A percentile compares a stretch with the other conserved stretches of the same genome.
Conservation (phyloP, 2,797 vertebrate species). For the Oryzias dopingdopingensis region DNA sequence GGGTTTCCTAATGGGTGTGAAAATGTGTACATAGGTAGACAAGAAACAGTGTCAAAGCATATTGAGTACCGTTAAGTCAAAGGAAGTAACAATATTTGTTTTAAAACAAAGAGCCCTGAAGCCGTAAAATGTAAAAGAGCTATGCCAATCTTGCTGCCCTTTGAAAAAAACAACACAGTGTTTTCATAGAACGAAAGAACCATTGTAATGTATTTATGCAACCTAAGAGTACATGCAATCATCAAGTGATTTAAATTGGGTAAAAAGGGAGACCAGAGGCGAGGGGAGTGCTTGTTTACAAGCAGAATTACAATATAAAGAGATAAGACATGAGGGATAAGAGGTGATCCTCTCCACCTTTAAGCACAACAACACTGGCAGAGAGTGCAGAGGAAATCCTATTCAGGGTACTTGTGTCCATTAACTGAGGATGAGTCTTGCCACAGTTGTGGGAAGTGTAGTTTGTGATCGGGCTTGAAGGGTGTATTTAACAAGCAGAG, state of each 20-base stretch:
- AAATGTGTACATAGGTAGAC: too few species aligned
- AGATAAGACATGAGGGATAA: neutral
- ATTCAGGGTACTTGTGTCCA: slow-evolving; percentile 22
- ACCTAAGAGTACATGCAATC: too few species aligned
- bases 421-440: slow-evolving; percentile 19
- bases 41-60: too few species aligned
- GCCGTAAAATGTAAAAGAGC: neutral
- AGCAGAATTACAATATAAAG: slow-evolving; percentile 10
- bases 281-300: slow-evolving; percentile 3
- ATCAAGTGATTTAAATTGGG: too few species aligned
- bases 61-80: too few species aligned
- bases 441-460: slow-evolving; percentile 11
- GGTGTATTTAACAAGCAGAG: slow-evolving; percentile 52
- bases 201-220: too few species aligned
- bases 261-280: neutral
- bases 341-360: slow-evolving; percentile 6
- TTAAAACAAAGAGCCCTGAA: too few species aligned
- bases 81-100: too few species aligned
- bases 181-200: neutral
- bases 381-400: slow-evolving; percentile 19
- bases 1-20: too few species aligned
- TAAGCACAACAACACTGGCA: slow-evolving; percentile 26
- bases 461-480: slow-evolving; percentile 40
- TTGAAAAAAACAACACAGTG: slow-evolving; percentile 14
- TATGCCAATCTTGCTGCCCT: slow-evolving; percentile 21